phyloP scores from a whole-genome alignment of 2,888 invertebrate species.

The Ochlodes sylvanus region DNA sequence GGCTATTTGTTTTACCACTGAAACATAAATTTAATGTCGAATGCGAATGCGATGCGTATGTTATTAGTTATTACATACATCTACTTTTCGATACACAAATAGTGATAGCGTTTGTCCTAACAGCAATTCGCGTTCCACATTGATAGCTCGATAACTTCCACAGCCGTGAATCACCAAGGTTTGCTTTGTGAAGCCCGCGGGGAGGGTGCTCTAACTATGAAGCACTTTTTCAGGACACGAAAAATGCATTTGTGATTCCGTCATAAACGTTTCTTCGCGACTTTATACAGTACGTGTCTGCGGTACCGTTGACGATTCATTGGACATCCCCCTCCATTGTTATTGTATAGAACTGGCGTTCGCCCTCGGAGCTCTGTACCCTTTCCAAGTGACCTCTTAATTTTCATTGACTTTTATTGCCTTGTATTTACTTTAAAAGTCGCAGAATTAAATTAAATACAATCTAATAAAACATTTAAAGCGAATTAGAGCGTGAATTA shows the following conservation, averaged over 20 bases:
- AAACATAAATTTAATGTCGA: too few species aligned
- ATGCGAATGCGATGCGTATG: too few species aligned
- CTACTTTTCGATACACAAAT: too few species aligned
- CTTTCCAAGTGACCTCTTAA: constrained; percentile 14
- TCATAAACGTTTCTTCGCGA: constrained; percentile 71
- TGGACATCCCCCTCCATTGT: constrained; percentile 39
- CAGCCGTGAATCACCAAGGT: constrained; percentile 51
- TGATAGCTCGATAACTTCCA: background rate
- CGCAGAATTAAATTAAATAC: constrained; percentile 5
- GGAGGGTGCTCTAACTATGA: constrained; percentile 54
- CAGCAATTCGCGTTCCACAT: background rate
- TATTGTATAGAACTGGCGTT: constrained; percentile 29
- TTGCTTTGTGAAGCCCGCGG: constrained; percentile 58
- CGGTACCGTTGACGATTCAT: constrained; percentile 32
- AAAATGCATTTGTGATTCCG: constrained; percentile 80
- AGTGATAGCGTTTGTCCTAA: background rate
- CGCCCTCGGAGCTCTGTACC: constrained; percentile 9
- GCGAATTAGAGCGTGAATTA: constrained; percentile 6
- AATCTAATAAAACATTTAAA: constrained; percentile 10
- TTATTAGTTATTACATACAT: too few species aligned
- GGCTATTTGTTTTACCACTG: too few species aligned
- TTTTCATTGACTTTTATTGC: constrained; percentile 34
- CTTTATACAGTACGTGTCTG: constrained; percentile 53
- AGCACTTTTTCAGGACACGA: constrained; percentile 78
- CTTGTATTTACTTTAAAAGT: too few species aligned